Conservation (phyloP, 1,140 invertebrate genomes). For the Hetaerina americana region DNA sequence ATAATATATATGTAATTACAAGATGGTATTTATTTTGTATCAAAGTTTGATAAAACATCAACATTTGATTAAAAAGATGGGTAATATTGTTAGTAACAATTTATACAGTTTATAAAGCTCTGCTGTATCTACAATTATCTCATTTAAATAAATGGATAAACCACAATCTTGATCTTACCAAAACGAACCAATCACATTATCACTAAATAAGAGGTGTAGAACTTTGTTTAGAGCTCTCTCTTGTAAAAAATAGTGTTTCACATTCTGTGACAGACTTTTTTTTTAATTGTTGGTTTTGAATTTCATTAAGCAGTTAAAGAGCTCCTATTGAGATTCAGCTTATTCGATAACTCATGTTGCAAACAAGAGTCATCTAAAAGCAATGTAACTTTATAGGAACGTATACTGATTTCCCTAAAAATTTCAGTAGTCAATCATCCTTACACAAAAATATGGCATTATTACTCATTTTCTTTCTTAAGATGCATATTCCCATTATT, state of each 20-base stretch:
- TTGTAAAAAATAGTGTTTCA: background rate
- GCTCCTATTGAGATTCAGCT: background rate
- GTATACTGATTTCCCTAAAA: background rate
- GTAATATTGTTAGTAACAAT: slow-evolving; percentile 1
- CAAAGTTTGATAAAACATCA: background rate
- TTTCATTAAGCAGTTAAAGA: background rate
- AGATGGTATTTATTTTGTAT: background rate
- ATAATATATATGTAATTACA: background rate
- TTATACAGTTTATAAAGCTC: background rate
- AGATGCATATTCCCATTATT: too few relatives aligned
- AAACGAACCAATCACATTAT: background rate
- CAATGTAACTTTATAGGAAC: background rate
- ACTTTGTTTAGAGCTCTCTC: background rate
- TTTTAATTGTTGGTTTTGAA: background rate
- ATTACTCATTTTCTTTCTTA: background rate
- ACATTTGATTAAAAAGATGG: background rate
- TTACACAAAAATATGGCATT: background rate
- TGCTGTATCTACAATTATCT: background rate
- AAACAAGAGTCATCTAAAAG: too few relatives aligned
- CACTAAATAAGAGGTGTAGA: background rate
- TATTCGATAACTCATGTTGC: too few relatives aligned
- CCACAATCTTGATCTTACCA: background rate
- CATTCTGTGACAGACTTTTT: background rate
- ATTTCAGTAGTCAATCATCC: background rate
- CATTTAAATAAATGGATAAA: background rate